Evolutionary conservation across 2,888 invertebrate species (phyloP).

Genomic region (Halictus quadricinctus): DNA sequence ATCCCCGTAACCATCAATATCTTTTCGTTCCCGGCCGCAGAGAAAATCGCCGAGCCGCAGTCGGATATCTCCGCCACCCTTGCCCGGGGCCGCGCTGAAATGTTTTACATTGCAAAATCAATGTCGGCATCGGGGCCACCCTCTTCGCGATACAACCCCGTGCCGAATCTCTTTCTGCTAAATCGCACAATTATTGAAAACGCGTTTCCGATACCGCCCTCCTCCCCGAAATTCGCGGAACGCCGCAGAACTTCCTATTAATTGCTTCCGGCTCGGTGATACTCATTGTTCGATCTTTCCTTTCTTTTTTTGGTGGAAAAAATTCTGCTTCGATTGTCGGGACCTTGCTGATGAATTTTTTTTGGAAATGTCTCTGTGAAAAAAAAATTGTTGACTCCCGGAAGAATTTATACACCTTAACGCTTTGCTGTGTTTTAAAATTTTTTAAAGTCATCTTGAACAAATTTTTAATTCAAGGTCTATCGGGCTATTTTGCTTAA

Average conservation of each 20-base stretch:
- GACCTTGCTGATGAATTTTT: too few relatives aligned
- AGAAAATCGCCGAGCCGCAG: slow-evolving; percentile 53
- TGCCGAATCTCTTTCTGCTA: slow-evolving; percentile 72
- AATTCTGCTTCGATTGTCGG: too few relatives aligned
- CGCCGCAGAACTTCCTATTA: slow-evolving; percentile 34
- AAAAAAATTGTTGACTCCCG: too few relatives aligned
- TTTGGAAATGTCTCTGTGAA: too few relatives aligned
- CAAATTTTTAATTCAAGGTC: background rate
- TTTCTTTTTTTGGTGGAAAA: too few relatives aligned
- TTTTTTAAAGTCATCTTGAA: too few relatives aligned
- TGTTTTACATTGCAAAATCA: slow-evolving; percentile 83
- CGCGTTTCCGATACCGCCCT: slow-evolving; percentile 72
- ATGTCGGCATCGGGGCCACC: slow-evolving; percentile 76
- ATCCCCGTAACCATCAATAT: slow-evolving; percentile 82
- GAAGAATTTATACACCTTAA: too few relatives aligned
- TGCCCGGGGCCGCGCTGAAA: slow-evolving; percentile 72
- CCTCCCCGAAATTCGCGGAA: background rate
- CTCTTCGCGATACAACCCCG: slow-evolving; percentile 49
- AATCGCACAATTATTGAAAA: slow-evolving; percentile 81
- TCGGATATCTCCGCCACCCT: slow-evolving; percentile 56
- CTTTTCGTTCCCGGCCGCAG: slow-evolving; percentile 70
- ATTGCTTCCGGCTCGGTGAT: slow-evolving; percentile 22
- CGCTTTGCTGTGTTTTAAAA: too few relatives aligned
- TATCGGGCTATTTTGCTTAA: background rate
- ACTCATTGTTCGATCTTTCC: background rate